Evolutionary conservation across 2,797 vertebrate genomes (phyloP).

Genomic region (Neosilurus hyrtlii): DNA sequence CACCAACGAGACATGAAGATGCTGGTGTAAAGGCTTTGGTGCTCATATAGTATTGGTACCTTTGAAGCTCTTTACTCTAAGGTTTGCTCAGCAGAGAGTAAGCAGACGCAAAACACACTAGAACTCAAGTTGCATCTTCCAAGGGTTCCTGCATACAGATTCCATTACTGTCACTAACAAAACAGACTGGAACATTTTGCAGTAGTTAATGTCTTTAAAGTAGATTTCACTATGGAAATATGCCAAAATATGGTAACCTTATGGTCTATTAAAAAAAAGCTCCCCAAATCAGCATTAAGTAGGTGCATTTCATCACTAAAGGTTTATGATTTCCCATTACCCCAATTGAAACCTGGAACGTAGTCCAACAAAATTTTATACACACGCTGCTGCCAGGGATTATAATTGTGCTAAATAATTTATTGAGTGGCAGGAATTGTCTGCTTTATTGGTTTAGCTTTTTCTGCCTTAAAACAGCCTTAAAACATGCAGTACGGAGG

Average conservation of each 20-base stretch:
- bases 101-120: constrained; percentile 5
- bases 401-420: constrained; percentile 49
- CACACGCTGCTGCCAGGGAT: constrained; percentile 45
- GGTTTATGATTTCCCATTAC: constrained; percentile 60
- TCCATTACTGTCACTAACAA: constrained; percentile 21
- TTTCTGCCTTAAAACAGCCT: constrained; percentile 36
- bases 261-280: constrained; percentile 52
- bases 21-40: constrained; percentile 29
- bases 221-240: constrained; percentile 26
- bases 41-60: neutral
- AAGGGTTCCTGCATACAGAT: neutral
- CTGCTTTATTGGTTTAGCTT: constrained; percentile 36
- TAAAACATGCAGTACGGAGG: constrained; percentile 15
- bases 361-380: constrained; percentile 50
- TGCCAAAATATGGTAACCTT: constrained; percentile 48
- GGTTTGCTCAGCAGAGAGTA: constrained; percentile 13
- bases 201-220: constrained; percentile 22
- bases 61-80: constrained; percentile 22
- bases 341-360: constrained; percentile 48
- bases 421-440: constrained; percentile 40
- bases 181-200: constrained; percentile 7
- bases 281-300: constrained; percentile 56
- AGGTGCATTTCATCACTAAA: constrained; percentile 56
- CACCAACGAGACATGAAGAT: constrained; percentile 24
- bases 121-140: neutral